phyloP scores from a whole-genome alignment of 2,113 vertebrate species.

The Indicator indicator region DNA sequence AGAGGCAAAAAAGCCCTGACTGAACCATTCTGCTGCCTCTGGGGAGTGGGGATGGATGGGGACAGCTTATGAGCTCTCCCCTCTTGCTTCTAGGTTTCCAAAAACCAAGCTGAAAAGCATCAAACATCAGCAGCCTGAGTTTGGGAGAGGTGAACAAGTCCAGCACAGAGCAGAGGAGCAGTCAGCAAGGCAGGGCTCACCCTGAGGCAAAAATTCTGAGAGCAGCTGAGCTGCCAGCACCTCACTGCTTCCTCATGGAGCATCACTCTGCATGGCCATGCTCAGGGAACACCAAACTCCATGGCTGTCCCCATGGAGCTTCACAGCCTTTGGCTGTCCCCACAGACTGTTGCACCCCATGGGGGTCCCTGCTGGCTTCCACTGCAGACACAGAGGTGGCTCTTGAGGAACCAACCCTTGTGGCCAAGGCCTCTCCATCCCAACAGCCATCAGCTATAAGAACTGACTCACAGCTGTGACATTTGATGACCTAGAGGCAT shows the following conservation, averaged over 20 bases:
- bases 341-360: fast-evolving
- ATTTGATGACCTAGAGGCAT: not conserved
- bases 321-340: not conserved
- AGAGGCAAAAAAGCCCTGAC: too few species aligned
- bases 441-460: not conserved
- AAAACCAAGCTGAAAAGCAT: not conserved
- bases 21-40: fast-evolving
- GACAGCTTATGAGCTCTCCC: fast-evolving
- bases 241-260: fast-evolving
- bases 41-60: fast-evolving
- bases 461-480: not conserved
- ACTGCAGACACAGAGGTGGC: fast-evolving
- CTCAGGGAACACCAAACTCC: not conserved
- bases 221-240: fast-evolving
- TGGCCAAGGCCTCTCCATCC: not conserved
- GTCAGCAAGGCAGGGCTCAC: not conserved
- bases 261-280: fast-evolving
- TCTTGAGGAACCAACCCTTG: not conserved
- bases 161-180: not conserved
- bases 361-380: not conserved
- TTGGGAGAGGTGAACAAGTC: not conserved
- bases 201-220: not conserved
- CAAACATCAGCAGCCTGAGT: fast-evolving
- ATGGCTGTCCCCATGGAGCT: not conserved
- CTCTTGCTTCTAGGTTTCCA: fast-evolving